phyloP scores from a whole-genome alignment of 2,797 vertebrate species.

The Numenius phaeopus region DNA sequence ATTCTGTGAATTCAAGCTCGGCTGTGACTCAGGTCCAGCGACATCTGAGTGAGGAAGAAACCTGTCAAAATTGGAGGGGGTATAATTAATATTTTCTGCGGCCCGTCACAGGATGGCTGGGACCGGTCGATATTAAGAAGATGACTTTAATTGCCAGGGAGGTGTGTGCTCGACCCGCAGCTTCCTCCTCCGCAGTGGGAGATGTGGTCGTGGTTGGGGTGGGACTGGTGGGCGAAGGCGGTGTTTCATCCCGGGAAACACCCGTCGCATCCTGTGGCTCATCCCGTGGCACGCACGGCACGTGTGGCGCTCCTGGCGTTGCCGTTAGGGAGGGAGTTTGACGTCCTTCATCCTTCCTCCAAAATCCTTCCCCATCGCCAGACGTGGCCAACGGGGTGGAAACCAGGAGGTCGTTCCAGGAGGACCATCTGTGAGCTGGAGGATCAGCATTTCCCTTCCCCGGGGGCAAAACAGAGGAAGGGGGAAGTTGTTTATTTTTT shows the following conservation, averaged over 20 bases:
- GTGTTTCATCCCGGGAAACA: not conserved
- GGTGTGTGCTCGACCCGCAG: not conserved
- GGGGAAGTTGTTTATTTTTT: not conserved
- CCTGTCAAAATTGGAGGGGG: not conserved
- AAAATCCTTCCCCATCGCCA: not conserved
- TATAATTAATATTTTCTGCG: not conserved
- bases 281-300: not conserved
- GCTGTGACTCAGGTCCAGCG: not conserved
- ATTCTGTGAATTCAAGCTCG: not conserved
- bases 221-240: not conserved
- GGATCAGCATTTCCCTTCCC: constrained; percentile 20
- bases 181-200: not conserved
- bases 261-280: not conserved
- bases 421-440: constrained; percentile 27
- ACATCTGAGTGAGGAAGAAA: not conserved
- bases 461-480: not conserved
- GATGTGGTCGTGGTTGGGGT: not conserved
- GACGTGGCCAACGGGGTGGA: not conserved
- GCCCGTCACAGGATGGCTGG: not conserved
- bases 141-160: constrained; percentile 3
- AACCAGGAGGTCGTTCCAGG: not conserved
- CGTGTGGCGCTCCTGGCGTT: not conserved
- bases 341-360: not conserved
- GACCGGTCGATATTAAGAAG: not conserved
- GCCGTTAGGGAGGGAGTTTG: not conserved